Base-by-base conservation (phyloP, 1,140 invertebrate genomes). In the Drosophila miranda region DNA sequence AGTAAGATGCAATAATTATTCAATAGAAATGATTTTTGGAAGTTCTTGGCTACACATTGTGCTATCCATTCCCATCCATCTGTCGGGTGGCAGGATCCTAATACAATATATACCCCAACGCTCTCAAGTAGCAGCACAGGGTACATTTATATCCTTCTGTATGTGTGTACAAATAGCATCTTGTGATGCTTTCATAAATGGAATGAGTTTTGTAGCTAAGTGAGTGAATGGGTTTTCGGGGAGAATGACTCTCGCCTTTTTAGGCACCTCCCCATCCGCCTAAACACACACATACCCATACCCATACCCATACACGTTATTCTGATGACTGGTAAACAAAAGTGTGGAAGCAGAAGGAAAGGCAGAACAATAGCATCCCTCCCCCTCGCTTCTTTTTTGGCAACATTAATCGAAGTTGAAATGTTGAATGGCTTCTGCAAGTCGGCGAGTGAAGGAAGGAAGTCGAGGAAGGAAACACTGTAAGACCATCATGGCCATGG, bases 401-500 rank as follows among this genome's bases (percentile, higher is more conserved):
- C 76, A 72, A 74, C 68, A 84, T 84, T 80, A 86, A 84, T 86
- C 81, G 76, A 84, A 80, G 61, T 59, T 66, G 58, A 82, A 64
- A 78, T 77, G 63, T 46, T 52, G 61, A 70, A 80, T 72, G 70
- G 49, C 60, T 60, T 63, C 41, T 43, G 66, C 48, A 48, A 51
- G 34, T 14, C 46, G 14, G 38, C 14, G 42, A 60, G 50, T 42
- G 4, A 55, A 59, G 78, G 49, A 58, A 59, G 66, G 71, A 76
- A 54, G 54, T 28, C n/a, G 43, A 55, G 66, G 57, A 75, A 82
- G 78, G 75, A 78, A 71, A 16, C 78, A 64, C 68, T 80, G 77
- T 70, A 53, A 34, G 57, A 62, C 34, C 34, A 13, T 48, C 63
- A 30, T 51, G 30, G 43, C 46, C 52, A 56, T 52, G 59, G 52